A percentile compares a stretch with the other conserved stretches of the same genome.
Evolutionary conservation across 2,888 invertebrate species (phyloP).

Genomic region (Ashinkailepas kermadecensis): DNA sequence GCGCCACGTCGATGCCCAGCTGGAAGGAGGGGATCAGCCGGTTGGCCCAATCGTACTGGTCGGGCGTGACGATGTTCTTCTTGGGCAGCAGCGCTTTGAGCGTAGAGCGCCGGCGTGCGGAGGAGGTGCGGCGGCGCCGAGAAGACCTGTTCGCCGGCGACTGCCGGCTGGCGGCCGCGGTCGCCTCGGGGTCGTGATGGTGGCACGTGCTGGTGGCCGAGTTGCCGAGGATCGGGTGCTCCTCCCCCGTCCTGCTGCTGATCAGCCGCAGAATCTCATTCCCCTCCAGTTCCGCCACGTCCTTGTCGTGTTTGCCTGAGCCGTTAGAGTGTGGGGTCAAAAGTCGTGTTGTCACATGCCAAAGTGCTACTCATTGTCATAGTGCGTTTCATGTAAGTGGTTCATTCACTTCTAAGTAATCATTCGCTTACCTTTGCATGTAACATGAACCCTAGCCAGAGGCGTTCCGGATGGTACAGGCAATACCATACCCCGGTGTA

Average conservation of each 20-base stretch:
- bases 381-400: too few species aligned
- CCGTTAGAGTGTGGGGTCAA: too few species aligned
- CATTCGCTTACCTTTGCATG: too few species aligned
- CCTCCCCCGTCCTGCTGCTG: neutral
- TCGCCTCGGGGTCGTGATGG: too few species aligned
- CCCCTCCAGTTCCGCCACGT: neutral
- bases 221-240: too few species aligned
- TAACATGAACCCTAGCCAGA: too few species aligned
- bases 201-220: neutral
- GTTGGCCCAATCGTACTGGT: slow-evolving; percentile 10
- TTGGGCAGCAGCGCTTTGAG: neutral
- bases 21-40: slow-evolving; percentile 6
- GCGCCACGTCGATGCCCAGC: slow-evolving; percentile 3
- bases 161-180: neutral
- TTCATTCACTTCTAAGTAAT: too few species aligned
- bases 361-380: too few species aligned
- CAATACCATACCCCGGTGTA: too few species aligned
- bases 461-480: too few species aligned
- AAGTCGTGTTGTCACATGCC: too few species aligned
- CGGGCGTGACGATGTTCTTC: slow-evolving; percentile 6
- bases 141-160: neutral
- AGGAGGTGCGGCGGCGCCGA: neutral
- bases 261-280: neutral
- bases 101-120: neutral
- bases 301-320: neutral